Conservation (phyloP, 2,888 invertebrate genomes). For the Nomada fabriciana region DNA sequence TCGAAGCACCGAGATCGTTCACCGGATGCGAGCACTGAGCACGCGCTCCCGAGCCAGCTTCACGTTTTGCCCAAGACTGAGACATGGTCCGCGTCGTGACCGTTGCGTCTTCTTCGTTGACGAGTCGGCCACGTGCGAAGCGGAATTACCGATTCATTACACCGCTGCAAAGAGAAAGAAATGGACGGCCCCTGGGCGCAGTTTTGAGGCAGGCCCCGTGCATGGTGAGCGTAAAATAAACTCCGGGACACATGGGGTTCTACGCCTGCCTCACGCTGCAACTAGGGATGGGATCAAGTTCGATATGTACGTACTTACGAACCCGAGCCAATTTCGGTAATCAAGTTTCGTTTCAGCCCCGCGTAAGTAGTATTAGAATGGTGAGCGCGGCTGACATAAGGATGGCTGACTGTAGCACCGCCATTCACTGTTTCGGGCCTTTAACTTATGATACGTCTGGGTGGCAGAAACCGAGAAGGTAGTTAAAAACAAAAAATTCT, state of each 20-base stretch:
- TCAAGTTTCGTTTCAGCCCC: no score
- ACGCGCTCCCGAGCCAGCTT: neutral
- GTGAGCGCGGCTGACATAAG: no score
- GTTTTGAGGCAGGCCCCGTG: constrained; percentile 72
- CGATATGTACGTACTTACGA: constrained; percentile 15
- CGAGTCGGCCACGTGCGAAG: constrained; percentile 67
- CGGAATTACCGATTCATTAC: constrained; percentile 71
- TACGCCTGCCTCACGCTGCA: constrained; percentile 72
- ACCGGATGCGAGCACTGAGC: constrained; percentile 16
- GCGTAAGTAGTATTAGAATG: no score
- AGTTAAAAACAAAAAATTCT: no score
- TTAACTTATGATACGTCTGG: no score
- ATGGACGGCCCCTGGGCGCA: constrained; percentile 46
- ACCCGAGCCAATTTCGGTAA: no score
- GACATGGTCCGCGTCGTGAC: constrained; percentile 40
- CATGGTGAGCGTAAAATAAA: constrained; percentile 75
- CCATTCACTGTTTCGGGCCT: no score
- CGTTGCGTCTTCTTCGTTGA: constrained; percentile 54
- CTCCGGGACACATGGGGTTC: constrained; percentile 73
- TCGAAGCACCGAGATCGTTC: constrained; percentile 4
- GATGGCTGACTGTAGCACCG: no score
- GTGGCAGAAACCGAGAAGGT: no score
- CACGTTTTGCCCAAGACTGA: constrained; percentile 43
- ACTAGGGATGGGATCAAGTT: constrained; percentile 52
- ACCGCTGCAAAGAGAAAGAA: constrained; percentile 57